phyloP scores from a whole-genome alignment of 2,797 vertebrate species.

The Coluber constrictor region DNA sequence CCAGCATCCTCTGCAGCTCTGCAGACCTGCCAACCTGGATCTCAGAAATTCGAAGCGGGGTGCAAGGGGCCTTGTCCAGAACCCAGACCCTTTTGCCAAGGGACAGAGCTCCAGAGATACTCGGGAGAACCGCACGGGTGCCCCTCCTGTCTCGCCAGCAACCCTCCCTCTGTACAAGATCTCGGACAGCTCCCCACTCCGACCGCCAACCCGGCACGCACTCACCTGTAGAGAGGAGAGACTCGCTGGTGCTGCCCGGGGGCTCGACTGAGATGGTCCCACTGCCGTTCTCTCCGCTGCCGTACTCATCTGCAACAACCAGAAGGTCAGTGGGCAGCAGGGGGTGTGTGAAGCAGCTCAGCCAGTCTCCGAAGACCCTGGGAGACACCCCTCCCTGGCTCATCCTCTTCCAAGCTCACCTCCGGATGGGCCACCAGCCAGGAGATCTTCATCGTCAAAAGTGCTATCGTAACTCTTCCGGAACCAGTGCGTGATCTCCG shows the following conservation, averaged over 20 bases:
- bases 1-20: not conserved
- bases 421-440: conserved; percentile 68
- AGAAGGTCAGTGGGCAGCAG: not conserved
- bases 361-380: too few species aligned
- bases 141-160: not conserved
- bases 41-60: fast-evolving
- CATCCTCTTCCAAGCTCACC: conserved; percentile 46
- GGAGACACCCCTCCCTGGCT: not conserved
- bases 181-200: not conserved
- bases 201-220: not conserved
- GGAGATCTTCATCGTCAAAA: conserved; percentile 72
- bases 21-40: not conserved
- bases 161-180: not conserved
- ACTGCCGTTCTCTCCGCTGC: conserved; percentile 61
- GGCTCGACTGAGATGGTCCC: not conserved
- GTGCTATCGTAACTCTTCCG: conserved; percentile 58
- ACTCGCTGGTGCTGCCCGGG: fast-evolving
- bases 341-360: fast-evolving
- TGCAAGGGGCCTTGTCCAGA: not conserved
- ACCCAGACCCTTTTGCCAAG: not conserved
- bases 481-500: not conserved
- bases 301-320: conserved; percentile 47
- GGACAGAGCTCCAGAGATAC: not conserved
- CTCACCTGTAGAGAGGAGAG: conserved; percentile 56
- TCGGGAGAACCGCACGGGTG: not conserved